phyloP scores from a whole-genome alignment of 1,140 invertebrate genomes.

The Chionoecetes opilio region DNA sequence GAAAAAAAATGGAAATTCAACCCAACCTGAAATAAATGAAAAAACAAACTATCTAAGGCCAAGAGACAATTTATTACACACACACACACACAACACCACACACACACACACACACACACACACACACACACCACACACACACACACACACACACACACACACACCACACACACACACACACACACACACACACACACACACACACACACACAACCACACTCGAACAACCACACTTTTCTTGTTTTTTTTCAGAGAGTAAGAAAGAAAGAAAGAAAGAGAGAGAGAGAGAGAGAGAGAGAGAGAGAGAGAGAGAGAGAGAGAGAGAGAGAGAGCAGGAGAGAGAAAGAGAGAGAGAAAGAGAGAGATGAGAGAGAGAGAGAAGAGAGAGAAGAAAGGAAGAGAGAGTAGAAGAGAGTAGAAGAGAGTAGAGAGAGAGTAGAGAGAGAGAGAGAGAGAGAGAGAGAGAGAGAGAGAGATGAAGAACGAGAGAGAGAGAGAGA shows the following conservation, averaged over 20 bases:
- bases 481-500: background rate
- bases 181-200: too few relatives aligned
- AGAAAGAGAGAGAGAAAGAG: background rate
- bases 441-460: background rate
- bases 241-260: too few relatives aligned
- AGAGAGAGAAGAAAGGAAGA: constrained; percentile 5
- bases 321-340: background rate
- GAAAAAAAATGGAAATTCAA: too few relatives aligned
- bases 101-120: too few relatives aligned
- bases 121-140: too few relatives aligned
- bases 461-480: background rate
- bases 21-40: background rate
- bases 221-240: too few relatives aligned
- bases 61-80: background rate
- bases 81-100: too few relatives aligned
- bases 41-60: background rate
- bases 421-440: background rate
- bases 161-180: too few relatives aligned
- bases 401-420: background rate
- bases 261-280: background rate
- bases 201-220: too few relatives aligned
- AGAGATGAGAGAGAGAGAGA: constrained; percentile 2
- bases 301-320: constrained; percentile 25
- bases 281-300: background rate
- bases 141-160: too few relatives aligned